phyloP scores from a whole-genome alignment of 2,113 vertebrate species.

The Scopus umbretta region DNA sequence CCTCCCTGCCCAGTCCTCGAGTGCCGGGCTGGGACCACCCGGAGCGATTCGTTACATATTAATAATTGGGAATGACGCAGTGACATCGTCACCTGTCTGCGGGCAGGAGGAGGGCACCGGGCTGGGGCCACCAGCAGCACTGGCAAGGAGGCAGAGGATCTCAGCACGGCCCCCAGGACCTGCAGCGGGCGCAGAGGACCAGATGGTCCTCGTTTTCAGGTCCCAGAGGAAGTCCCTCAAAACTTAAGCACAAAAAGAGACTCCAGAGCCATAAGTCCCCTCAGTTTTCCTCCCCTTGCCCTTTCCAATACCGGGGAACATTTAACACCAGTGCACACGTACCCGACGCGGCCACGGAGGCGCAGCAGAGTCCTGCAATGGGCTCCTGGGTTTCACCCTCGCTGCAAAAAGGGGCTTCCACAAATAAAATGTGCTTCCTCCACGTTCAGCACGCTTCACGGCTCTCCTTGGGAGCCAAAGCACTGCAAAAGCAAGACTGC shows the following conservation, averaged over 20 bases:
- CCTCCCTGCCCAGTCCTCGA: background rate
- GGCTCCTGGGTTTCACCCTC: background rate
- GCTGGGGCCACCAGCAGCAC: background rate
- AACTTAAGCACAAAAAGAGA: background rate
- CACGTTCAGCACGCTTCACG: rapidly evolving
- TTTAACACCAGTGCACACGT: background rate
- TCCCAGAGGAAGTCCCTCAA: background rate
- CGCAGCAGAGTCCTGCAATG: rapidly evolving
- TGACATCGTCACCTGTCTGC: background rate
- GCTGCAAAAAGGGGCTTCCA: rapidly evolving
- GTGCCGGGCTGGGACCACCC: background rate
- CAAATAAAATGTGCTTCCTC: rapidly evolving
- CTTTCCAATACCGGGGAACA: rapidly evolving
- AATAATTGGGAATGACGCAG: background rate
- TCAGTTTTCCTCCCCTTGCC: background rate
- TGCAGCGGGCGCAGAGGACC: rapidly evolving
- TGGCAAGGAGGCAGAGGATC: background rate
- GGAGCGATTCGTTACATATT: background rate
- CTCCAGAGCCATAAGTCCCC: rapidly evolving
- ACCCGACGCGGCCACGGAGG: rapidly evolving
- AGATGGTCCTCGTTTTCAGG: rapidly evolving
- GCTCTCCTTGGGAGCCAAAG: background rate
- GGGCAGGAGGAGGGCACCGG: background rate
- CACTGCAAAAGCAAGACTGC: rapidly evolving
- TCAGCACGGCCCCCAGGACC: background rate